Evolutionary conservation across 2,113 vertebrate species (phyloP), one percentile per base, ranked within the genome.

Genomic region (Poeciliopsis occidentalis): DNA sequence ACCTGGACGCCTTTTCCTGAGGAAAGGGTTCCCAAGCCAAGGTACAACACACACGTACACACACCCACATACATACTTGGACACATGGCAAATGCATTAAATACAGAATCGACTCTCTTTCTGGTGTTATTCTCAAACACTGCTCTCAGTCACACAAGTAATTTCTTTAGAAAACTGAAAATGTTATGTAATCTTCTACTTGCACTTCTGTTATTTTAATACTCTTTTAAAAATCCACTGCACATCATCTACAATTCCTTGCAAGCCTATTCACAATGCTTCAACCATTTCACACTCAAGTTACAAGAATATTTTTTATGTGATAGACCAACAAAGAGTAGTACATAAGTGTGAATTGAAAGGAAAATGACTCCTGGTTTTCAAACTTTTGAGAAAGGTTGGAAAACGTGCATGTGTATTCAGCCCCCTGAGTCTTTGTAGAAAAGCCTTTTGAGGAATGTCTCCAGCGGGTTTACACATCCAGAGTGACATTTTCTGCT

Each of bases 1-100:
- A 98, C 97, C 39, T 99, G 98, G 98, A 99, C 97, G 1, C 96
- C 97, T 54, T 96, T 99, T 88, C 97, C 98, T 41, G 98, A 99
- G 27, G 98, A 99, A 34, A 94, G 92, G 84, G 97, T 99, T 88
- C 98, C 98, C 69, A 98, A 96, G 79, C 98, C 98, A 83, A 98
- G 98, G 98, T 98, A 96, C 34, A 44, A 41, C 29, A 78, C 64
- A 68, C 85, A 79, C 81, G 85, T 82, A 66, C 39, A 41, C 39
- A 41, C 39, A 1, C 39, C 0, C 39, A 15, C 13, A 41, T 3
- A 1, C 37, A 39, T 12, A 12, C 41, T 4, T 15, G 5, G 17
- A 19, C 44, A 47, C 44, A 47, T 15, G 13, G 44, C 1, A 64
- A 34, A 12, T 5, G 13, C 29, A 64, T 69, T 63, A 51, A 70